Evolutionary conservation across 1,140 invertebrate genomes (phyloP).

Genomic region (Tetramorium alpestre): DNA sequence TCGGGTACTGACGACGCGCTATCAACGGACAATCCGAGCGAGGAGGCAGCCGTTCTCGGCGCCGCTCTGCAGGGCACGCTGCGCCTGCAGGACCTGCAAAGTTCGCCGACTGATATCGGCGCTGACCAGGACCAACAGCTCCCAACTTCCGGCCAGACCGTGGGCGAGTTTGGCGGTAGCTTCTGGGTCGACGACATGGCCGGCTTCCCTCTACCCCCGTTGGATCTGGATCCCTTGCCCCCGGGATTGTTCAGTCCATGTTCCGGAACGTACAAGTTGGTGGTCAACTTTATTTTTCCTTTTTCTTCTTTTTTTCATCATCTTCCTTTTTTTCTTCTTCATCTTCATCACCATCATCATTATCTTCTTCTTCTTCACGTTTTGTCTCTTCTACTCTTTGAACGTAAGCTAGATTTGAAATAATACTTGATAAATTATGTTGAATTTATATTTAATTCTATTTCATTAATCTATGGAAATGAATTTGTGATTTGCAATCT

Average conservation of each 20-base stretch:
- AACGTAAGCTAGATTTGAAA: neutral
- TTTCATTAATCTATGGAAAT: neutral
- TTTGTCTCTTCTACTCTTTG: neutral
- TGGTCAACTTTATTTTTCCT: neutral
- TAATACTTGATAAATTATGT: neutral
- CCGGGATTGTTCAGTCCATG: slow-evolving; percentile 88
- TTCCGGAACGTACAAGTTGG: slow-evolving; percentile 89
- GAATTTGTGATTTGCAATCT: neutral
- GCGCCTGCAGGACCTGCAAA: slow-evolving; percentile 82
- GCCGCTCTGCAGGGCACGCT: slow-evolving; percentile 78
- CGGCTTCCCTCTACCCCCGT: slow-evolving; percentile 91
- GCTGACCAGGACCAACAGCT: slow-evolving; percentile 79
- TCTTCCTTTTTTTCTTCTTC: neutral
- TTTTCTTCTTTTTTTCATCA: neutral
- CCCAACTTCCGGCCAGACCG: slow-evolving; percentile 77
- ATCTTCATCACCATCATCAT: neutral
- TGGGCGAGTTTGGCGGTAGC: slow-evolving; percentile 83
- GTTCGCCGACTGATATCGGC: slow-evolving; percentile 78
- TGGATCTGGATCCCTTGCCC: slow-evolving; percentile 91
- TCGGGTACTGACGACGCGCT: slow-evolving; percentile 78
- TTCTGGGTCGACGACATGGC: slow-evolving; percentile 93
- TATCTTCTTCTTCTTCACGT: neutral
- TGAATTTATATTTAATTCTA: neutral
- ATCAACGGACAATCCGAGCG: slow-evolving; percentile 77
- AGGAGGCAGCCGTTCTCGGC: slow-evolving; percentile 74